phyloP scores from a whole-genome alignment of 2,113 vertebrate species.

The Xenopus laevis region DNA sequence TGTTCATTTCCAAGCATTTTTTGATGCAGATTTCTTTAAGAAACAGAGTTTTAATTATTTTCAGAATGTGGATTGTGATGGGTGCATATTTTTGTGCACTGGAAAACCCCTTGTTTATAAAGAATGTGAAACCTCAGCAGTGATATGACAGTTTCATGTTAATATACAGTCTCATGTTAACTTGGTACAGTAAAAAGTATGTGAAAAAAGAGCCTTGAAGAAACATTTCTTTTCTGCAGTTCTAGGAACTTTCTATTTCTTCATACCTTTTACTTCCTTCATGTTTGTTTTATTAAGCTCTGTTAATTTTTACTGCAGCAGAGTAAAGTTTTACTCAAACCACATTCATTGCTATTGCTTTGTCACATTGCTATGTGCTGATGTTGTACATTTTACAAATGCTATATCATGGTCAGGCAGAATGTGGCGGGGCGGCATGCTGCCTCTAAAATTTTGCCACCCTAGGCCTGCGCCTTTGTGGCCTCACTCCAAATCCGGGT shows the following conservation, averaged over 20 bases:
- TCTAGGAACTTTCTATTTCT: background rate
- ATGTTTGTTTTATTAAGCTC: conserved; percentile 13
- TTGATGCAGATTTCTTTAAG: no score
- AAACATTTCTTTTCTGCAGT: background rate
- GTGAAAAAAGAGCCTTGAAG: background rate
- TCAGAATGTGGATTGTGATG: no score
- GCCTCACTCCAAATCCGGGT: no score
- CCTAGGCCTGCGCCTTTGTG: no score
- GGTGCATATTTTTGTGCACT: no score
- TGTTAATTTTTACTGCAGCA: conserved; percentile 26
- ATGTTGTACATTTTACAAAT: conserved; percentile 32
- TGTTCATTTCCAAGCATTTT: no score
- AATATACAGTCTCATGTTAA: background rate
- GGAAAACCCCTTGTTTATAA: no score
- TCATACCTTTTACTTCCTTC: background rate
- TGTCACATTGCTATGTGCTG: conserved; percentile 39
- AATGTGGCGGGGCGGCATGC: no score
- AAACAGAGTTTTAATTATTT: no score
- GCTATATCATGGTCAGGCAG: conserved; percentile 13
- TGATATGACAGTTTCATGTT: no score
- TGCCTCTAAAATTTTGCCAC: no score
- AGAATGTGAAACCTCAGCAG: no score
- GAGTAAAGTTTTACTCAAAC: conserved; percentile 18
- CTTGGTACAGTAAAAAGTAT: background rate
- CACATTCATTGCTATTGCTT: conserved; percentile 8